These are phyloP conservation scores for Mormyrus iriodes DNA, from an alignment of 2,113 vertebrate species.

Conservation along the genomic window DNA sequence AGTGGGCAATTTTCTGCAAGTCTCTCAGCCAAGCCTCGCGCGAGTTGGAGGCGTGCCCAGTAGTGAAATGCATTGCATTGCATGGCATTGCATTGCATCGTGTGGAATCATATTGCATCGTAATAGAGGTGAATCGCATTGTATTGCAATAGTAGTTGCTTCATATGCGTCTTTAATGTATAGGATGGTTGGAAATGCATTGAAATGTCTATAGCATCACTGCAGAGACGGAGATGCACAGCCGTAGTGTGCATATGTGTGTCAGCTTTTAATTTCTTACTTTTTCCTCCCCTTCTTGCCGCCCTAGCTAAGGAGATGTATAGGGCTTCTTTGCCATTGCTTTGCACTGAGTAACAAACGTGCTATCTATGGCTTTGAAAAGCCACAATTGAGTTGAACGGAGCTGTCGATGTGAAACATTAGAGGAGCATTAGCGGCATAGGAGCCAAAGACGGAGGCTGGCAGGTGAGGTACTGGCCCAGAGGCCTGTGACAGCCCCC, in stretches of 20 bases:
- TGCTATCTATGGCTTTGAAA: constrained; percentile 11
- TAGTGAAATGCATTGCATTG: too few relatives aligned
- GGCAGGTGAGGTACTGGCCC: not conserved
- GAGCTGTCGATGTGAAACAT: not conserved
- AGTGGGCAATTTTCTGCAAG: too few relatives aligned
- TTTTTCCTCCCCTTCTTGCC: not conserved
- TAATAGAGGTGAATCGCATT: too few relatives aligned
- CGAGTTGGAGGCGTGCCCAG: too few relatives aligned
- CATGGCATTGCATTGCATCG: too few relatives aligned
- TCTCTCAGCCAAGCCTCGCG: too few relatives aligned
- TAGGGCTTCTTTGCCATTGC: not conserved
- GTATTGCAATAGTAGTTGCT: too few relatives aligned
- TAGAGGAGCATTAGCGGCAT: not conserved
- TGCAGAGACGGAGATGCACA: too few relatives aligned
- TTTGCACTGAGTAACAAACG: not conserved
- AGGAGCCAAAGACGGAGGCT: not conserved
- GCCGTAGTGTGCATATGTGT: not conserved
- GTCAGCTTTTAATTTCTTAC: not conserved
- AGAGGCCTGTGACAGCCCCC: not conserved
- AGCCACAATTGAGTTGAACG: not conserved
- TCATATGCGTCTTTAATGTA: too few relatives aligned
- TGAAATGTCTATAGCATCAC: too few relatives aligned
- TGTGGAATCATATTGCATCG: too few relatives aligned
- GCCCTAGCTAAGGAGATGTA: constrained; percentile 1
- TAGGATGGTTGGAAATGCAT: too few relatives aligned